Base-by-base conservation (phyloP, 1,140 invertebrate genomes). In the Choristoneura fumiferana region DNA sequence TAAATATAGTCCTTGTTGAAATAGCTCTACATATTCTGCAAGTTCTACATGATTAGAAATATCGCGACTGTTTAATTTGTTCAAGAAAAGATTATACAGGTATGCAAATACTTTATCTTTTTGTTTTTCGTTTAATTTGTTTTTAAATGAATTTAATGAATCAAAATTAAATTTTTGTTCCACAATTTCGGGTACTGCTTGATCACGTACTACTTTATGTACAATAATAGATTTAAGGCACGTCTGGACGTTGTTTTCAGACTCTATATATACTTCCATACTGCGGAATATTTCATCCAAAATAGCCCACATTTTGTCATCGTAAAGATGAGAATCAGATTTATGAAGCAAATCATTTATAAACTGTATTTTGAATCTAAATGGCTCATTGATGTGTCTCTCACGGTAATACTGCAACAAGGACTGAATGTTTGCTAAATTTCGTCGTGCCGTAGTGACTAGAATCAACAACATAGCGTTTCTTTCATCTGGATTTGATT, bases 301-400 rank as follows among this genome's bases (percentile, higher is more conserved):
- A 37, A 74, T 63, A 10, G 39, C 57, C 84, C 84, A 85, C 8
- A 67, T 73, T 56, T 65, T 57, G 8, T 70, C 57, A 18, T 76
- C 63, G 43, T 68, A 73, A 33, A 58, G 58, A 22, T 71, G 58
- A 3, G 64, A 57, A 35, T 69, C 35, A 0, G 65, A 66, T 49
- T 49, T 49, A 22, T 49, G 22, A 17, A 49, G 10, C 8, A 49
- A 22, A 8, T 49, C 43, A 49, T 49, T 49, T 12, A 49, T 12
- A 18, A 49, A 49, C n/a, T 49, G 43, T 8, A 49, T n/a, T 49
- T 49, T 49, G n/a, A 49, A 49, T 6, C 43, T 17, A 17, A 49
- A 49, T 0, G 43, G 18, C 62, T 87, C 81, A 53, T 84, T 84
- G 17, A 78, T 77, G 45, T 87, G 78, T 39, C 75, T 73, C 9